Conservation (phyloP, 1,140 invertebrate species). For the Neelides sp. region DNA sequence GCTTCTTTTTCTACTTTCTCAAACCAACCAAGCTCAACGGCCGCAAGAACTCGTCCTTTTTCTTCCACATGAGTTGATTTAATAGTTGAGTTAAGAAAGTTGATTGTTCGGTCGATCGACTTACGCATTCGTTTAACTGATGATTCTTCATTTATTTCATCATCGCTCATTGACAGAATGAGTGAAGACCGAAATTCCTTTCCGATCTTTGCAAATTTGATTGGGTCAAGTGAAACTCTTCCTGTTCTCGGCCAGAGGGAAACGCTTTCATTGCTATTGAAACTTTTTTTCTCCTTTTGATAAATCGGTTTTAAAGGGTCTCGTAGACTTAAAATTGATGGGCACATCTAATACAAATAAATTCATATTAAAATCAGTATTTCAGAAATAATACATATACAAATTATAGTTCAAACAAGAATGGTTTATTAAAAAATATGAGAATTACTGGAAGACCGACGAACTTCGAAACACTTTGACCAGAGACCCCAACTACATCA, state of each 20-base stretch:
- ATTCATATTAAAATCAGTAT: slow-evolving; percentile 20
- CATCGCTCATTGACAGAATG: slow-evolving; percentile 39
- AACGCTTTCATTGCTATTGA: slow-evolving; percentile 37
- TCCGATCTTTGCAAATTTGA: slow-evolving; percentile 35
- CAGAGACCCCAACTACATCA: slow-evolving; percentile 41
- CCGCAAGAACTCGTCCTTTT: slow-evolving; percentile 25
- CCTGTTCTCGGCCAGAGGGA: slow-evolving; percentile 38
- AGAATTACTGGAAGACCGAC: slow-evolving; percentile 37
- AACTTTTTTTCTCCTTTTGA: slow-evolving; percentile 34
- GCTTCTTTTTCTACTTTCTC: slow-evolving; percentile 38
- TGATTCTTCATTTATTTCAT: slow-evolving; percentile 36
- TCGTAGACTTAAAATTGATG: slow-evolving; percentile 35
- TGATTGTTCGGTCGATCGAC: slow-evolving; percentile 28
- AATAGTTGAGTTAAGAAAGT: slow-evolving; percentile 10
- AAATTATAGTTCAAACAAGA: neutral
- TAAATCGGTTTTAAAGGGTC: slow-evolving; percentile 35
- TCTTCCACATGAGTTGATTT: slow-evolving; percentile 14
- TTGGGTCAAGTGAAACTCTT: slow-evolving; percentile 34
- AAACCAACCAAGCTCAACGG: slow-evolving; percentile 35
- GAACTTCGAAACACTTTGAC: slow-evolving; percentile 43
- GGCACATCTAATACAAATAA: slow-evolving; percentile 32
- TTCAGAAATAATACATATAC: neutral
- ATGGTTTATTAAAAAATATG: neutral
- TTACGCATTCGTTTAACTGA: slow-evolving; percentile 38
- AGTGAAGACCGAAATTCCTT: slow-evolving; percentile 36